phyloP scores from a whole-genome alignment of 2,888 invertebrate genomes.

The Pelosia muscerda region DNA sequence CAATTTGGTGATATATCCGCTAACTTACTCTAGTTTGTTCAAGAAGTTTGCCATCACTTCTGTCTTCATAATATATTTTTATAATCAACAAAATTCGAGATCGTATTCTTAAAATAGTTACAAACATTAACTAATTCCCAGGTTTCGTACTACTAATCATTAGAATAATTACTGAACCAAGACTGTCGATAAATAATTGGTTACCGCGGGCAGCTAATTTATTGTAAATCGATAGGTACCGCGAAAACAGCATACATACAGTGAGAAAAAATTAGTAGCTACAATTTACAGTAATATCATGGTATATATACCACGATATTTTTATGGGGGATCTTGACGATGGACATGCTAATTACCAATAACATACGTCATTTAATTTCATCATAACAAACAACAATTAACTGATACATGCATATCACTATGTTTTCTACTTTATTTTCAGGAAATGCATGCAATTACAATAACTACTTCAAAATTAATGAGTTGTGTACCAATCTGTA shows the following conservation, averaged over 20 bases:
- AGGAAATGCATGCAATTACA: slow-evolving; percentile 1
- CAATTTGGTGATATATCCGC: no score
- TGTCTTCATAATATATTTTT: not conserved
- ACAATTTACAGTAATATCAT: not conserved
- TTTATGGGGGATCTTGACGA: no score
- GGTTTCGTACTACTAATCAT: not conserved
- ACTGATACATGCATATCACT: slow-evolving; percentile 1
- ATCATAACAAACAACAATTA: no score
- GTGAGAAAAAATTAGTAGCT: not conserved
- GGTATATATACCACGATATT: no score
- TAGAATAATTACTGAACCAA: not conserved
- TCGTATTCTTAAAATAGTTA: not conserved
- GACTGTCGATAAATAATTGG: not conserved
- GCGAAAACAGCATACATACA: not conserved
- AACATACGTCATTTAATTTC: no score
- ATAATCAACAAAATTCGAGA: not conserved
- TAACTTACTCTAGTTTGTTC: no score
- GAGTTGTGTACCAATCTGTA: not conserved
- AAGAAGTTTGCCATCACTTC: no score
- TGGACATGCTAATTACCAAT: no score
- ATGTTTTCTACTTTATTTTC: not conserved
- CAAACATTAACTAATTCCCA: not conserved
- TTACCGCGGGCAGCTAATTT: not conserved
- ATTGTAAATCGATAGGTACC: not conserved
- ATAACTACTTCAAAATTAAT: not conserved